Evolutionary conservation across 1,140 invertebrate genomes (phyloP), one percentile per base, ranked within the genome.

Genomic region (Drosophila erecta): DNA sequence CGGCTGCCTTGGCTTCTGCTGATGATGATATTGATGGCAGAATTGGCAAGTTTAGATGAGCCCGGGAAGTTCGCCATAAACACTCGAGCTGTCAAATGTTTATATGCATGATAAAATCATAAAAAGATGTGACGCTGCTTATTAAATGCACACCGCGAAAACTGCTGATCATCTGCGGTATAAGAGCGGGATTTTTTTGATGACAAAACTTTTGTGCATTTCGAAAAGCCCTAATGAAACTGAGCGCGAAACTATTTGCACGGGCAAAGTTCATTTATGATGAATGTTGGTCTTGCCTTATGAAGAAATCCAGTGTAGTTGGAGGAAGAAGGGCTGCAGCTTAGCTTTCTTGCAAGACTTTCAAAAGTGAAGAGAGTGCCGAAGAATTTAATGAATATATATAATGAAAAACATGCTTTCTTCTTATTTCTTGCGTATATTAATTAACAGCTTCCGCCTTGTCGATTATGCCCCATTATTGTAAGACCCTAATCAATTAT

Each of bases 11-110:
- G 10, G 35, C 44, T 46, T 15, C 24, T 58, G 46, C 53, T 76
- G 70, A 51, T 74, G 59, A 75, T 75, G 55, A 73, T 86, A 81
- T 87, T 87, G 81, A 87, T 81, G 79, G 71, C 72, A 55, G 75
- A 79, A 87, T 87, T 78, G 81, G 49, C 67, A 81, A 76, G 58
- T 81, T 81, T 62, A 53, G 60, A 50, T 61, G 65, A 72, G 69
- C 43, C 57, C 35, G 55, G 50, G 46, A 78, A 73, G 57, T 59
- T 37, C 35, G 62, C 79, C 75, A 79, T 87, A 81, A 87, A 86
- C 81, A 79, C 81, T 87, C 62, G 73, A 75, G 77, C 81, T 76
- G 73, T 67, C 49, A 76, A 76, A 85, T 85, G 65, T 84, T 84
- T 79, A 84, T 83, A 66, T 43, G 46, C 65, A 67, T 71, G 76